Evolutionary conservation across 2,797 vertebrate species (phyloP), one percentile per base, ranked within the genome.

Genomic region (Labroides dimidiatus): DNA sequence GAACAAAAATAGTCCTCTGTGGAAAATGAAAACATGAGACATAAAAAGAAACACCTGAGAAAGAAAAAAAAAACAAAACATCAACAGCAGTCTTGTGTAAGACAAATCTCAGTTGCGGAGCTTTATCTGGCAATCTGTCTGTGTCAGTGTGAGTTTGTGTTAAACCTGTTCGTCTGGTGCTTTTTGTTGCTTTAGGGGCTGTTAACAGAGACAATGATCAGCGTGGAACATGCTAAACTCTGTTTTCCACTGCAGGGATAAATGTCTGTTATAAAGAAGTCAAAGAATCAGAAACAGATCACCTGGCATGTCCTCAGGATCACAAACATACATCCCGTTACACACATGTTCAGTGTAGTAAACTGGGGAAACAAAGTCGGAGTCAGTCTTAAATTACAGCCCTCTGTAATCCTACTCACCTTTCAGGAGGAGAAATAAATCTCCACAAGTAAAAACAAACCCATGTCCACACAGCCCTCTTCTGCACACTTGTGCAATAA

Each of bases 151-250:
- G 62, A 64, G 44, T 37, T 30, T 5, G 51, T 42, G 66, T 67
- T 56, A 36, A 89, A 91, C 86, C 88, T 72, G 89, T 84, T 85
- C 62, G 72, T 84, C 82, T 23, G 57, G 76, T 60, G 37, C 2
- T 69, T 77, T 55, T 55, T 64, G 62, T 55, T 61, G 62, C 77
- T 84, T 57, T 16, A 6, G 64, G 63, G 59, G 63, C 68, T 56
- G n/a, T 77, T 55, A 69, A 45, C 72, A 65, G 51, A 72, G 79
- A 84, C 80, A 77, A 56, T 7, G 49, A 86, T 78, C 75, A 83
- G 27, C 1, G 33, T 49, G 71, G 48, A 72, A 78, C 48, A 21
- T 49, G 19, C n/a, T 56, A 3, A 67, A 55, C 64, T 61, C 24
- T 36, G 33, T 75, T 80, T 82, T 62, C 62, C 69, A 63, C 48